Evolutionary conservation across 2,113 vertebrate species (phyloP), one percentile per base, ranked within the genome.

Genomic region (Leptobrachium leishanense): DNA sequence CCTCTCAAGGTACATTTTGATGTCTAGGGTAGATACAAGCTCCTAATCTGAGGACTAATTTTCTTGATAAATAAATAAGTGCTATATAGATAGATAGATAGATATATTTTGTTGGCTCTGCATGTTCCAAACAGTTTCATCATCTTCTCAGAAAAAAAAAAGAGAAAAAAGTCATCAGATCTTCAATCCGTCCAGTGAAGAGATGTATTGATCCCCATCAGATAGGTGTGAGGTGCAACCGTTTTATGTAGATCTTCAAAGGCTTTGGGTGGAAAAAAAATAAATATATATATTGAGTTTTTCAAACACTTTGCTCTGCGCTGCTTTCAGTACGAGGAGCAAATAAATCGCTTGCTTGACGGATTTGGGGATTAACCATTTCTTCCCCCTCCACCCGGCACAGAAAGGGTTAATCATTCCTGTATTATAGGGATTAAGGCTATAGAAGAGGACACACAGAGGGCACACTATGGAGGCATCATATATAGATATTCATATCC

Each of bases 191-290:
- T 43, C 62, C 64, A 40, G 64, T 46, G 13, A 4, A 67, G 70
- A 59, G 62, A 66, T 31, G 53, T 68, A 80, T 80, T 6, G 78
- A 80, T 80, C 43, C 62, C 20, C 31, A 80, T 80, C 13, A 80
- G 78, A 80, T 80, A 53, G 78, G 78, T 57, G 78, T 15, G 71
- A 68, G 78, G 63, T 73, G 71, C 71, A 74, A 62, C 64, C 78
- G 71, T 74, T 80, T 80, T 80, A 80, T 74, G 78, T 80, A 63
- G 64, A 71, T 53, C 78, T 80, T 80, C 78, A 80, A 80, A 80
- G 78, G 74, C 71, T 80, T 80, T 80, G 71, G 78, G 71, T 64
- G 59, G 68, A 80, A 31, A 31, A 31, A 1, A 31, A 31, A 31
- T 31, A 31, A 31, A 31, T 31, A 31, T 31, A 31, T 31, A 80